Evolutionary conservation across 1,140 invertebrate species (phyloP).

Genomic region (Tribolium madens): DNA sequence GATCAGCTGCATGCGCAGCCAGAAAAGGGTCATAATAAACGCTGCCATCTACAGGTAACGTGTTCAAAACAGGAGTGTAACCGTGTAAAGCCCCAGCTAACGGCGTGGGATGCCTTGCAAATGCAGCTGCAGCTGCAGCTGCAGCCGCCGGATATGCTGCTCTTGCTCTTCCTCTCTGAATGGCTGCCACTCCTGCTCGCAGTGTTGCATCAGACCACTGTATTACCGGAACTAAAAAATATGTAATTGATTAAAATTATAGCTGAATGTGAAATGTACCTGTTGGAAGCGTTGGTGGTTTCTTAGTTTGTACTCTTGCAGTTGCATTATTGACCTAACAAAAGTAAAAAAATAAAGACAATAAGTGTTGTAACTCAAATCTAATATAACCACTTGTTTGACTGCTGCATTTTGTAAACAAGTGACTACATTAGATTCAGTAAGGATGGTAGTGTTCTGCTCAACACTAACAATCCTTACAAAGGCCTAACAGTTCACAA

Average conservation of each 20-base stretch:
- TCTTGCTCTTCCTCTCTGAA: constrained; percentile 76
- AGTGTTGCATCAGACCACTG: constrained; percentile 83
- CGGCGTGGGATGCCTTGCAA: constrained; percentile 79
- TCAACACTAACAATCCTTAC: constrained; percentile 10
- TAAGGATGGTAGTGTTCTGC: constrained; percentile 21
- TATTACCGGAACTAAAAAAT: constrained; percentile 78
- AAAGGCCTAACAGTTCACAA: not conserved
- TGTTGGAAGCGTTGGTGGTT: constrained; percentile 92
- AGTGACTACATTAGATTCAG: constrained; percentile 55
- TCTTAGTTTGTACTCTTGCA: constrained; percentile 97
- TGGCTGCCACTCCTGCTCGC: constrained; percentile 76
- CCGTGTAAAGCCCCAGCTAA: constrained; percentile 81
- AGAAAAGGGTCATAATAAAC: constrained; percentile 97
- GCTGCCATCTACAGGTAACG: constrained; percentile 70
- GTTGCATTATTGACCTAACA: constrained; percentile 97
- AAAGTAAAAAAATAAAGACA: constrained; percentile 40
- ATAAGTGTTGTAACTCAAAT: constrained; percentile 37
- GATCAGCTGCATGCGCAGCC: constrained; percentile 87
- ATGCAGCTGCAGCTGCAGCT: constrained; percentile 77
- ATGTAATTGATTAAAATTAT: not conserved
- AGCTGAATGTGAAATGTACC: constrained; percentile 69
- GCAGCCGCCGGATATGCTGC: constrained; percentile 79
- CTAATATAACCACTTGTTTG: constrained; percentile 57
- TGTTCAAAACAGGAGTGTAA: constrained; percentile 74
- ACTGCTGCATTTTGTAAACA: constrained; percentile 39